phyloP scores from a whole-genome alignment of 2,113 vertebrate genomes.

The Dromiciops gliroides region DNA sequence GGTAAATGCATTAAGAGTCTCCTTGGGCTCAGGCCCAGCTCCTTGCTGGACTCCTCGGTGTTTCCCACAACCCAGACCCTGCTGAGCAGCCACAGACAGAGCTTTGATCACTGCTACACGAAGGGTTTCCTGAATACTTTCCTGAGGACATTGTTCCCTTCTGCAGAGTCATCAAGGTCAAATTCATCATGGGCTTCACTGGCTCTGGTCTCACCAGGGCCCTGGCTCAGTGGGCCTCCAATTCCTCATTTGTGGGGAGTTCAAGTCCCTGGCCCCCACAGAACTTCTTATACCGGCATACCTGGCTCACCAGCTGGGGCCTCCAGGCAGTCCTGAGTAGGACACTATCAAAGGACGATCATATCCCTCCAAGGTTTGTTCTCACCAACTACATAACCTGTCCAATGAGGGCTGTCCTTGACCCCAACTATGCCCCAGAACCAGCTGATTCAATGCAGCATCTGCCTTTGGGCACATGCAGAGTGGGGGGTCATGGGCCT shows the following conservation, averaged over 20 bases:
- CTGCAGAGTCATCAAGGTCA: conserved; percentile 79
- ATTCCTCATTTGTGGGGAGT: conserved; percentile 30
- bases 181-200: conserved; percentile 74
- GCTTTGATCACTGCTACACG: conserved; percentile 70
- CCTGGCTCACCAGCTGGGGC: background rate
- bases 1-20: conserved; percentile 11
- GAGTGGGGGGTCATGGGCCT: background rate
- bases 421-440: background rate
- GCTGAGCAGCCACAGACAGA: background rate
- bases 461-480: background rate
- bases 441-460: background rate
- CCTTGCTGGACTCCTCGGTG: conserved; percentile 61
- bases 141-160: conserved; percentile 80
- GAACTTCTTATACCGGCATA: background rate
- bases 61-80: conserved; percentile 46
- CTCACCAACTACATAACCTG: background rate
- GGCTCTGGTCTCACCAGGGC: conserved; percentile 48
- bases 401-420: background rate
- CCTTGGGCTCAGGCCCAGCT: conserved; percentile 50
- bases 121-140: conserved; percentile 83
- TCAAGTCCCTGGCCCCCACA: background rate
- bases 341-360: background rate
- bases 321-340: background rate
- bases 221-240: conserved; percentile 1
- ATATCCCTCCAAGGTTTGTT: background rate